phyloP scores from a whole-genome alignment of 2,113 vertebrate species.

The Serilophus lunatus region DNA sequence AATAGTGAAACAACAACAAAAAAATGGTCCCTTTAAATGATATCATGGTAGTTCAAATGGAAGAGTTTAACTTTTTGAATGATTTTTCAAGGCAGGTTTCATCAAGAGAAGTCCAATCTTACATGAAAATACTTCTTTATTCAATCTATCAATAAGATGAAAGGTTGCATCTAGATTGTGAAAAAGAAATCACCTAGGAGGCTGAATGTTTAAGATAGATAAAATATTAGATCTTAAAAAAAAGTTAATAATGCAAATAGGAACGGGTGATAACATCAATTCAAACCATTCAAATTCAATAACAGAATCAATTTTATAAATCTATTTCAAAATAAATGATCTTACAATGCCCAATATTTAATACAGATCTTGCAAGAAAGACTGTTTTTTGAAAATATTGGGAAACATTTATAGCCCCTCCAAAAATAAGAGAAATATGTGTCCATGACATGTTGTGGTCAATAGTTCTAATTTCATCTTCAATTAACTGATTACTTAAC shows the following conservation, averaged over 20 bases:
- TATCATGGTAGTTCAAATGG: neutral
- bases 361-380: neutral
- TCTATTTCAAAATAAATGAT: neutral
- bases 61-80: neutral
- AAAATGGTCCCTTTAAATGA: neutral
- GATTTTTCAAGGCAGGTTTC: neutral
- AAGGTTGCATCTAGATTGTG: neutral
- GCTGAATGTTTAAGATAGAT: neutral
- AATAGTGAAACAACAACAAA: neutral
- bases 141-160: neutral
- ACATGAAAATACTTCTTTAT: neutral
- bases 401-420: neutral
- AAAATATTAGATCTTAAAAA: neutral
- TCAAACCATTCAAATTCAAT: neutral
- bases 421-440: neutral
- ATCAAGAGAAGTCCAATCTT: neutral
- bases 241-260: neutral
- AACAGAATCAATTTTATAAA: neutral
- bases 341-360: neutral
- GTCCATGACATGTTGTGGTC: neutral
- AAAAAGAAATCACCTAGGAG: neutral
- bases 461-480: neutral
- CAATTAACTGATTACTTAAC: neutral
- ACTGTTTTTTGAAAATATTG: neutral
- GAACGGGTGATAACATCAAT: neutral